Conservation (phyloP, 1,140 invertebrate genomes). For the Anoplolepis gracilipes region DNA sequence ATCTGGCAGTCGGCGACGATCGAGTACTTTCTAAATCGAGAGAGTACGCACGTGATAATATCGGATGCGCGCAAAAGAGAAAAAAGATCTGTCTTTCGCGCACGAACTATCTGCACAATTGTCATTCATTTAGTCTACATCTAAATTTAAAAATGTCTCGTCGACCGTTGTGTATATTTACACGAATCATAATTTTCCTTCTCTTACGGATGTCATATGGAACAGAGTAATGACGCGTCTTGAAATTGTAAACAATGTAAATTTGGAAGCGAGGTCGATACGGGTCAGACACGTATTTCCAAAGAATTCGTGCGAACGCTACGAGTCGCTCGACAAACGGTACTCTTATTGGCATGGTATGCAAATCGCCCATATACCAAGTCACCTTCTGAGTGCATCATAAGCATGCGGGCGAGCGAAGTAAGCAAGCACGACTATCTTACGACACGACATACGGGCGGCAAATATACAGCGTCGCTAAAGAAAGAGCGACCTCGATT, state of each 20-base stretch:
- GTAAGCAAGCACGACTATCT: constrained; percentile 81
- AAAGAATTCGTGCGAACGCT: constrained; percentile 23
- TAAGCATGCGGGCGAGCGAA: constrained; percentile 82
- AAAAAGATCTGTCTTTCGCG: not conserved
- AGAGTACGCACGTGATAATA: constrained; percentile 61
- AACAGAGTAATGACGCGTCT: constrained; percentile 19
- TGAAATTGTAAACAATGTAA: constrained; percentile 28
- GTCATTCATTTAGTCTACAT: constrained; percentile 38
- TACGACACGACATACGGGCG: constrained; percentile 82
- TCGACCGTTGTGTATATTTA: not conserved
- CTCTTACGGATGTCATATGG: not conserved
- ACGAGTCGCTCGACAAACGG: constrained; percentile 65
- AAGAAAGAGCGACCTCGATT: constrained; percentile 70
- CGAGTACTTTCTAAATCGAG: constrained; percentile 67
- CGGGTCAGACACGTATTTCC: constrained; percentile 32
- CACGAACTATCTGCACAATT: constrained; percentile 6
- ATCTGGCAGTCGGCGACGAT: constrained; percentile 65
- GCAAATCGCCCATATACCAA: constrained; percentile 85
- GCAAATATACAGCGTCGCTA: constrained; percentile 81
- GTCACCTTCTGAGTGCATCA: constrained; percentile 78
- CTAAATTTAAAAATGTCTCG: constrained; percentile 4
- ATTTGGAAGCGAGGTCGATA: constrained; percentile 36
- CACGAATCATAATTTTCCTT: not conserved
- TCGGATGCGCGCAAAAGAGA: constrained; percentile 24
- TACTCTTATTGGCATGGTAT: constrained; percentile 75